Base-by-base conservation (phyloP, 2,113 vertebrate genomes). In the Tympanuchus pallidicinctus region DNA sequence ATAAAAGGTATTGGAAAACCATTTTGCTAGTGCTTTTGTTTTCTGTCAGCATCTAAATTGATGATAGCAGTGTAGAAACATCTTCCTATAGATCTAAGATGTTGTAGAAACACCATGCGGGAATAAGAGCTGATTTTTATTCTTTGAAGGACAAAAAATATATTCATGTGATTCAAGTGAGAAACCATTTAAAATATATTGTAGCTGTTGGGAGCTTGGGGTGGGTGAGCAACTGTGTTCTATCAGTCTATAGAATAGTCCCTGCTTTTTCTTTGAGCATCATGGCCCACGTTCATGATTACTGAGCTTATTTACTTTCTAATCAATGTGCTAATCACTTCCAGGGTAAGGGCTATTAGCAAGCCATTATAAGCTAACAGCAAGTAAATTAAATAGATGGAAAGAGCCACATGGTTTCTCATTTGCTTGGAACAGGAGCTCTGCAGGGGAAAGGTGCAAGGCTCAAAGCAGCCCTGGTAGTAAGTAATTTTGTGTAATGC, bases 251-350 rank as follows among this genome's bases (percentile, higher is more conserved):
- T 75, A 67, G 69, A 86, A 70, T 36, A 74, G 14, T 54, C 24
- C 20, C 7, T 56, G 17, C 7, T 80, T 94, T 82, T 66, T 56
- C 43, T 82, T 70, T 86, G 61, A 85, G 13, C 21, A 21, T 90
- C 82, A 25, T 36, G 24, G 40, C 42, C 20, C 14, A 3, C 27
- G 28, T 67, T 89, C 83, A 56, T 93, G 64, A 83, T 94, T 75
- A 89, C 50, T 57, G 73, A 77, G 52, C 15, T 91, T 87, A 89
- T 80, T 93, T 79, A 48, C 36, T 93, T 92, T 70, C 71, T 79
- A 80, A 79, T 87, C 61, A 50, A 61, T 65, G 70, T 56, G 27
- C 50, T 92, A 92, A 82, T 84, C 71, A 25, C 54, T 92, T 95
- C 54, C 75, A 60, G 60, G 48, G 60, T 57, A 50, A 61, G 24